These are phyloP conservation scores for Xerus inauris DNA, from an alignment of 2,113 vertebrate genomes.

Conservation along the genomic window DNA sequence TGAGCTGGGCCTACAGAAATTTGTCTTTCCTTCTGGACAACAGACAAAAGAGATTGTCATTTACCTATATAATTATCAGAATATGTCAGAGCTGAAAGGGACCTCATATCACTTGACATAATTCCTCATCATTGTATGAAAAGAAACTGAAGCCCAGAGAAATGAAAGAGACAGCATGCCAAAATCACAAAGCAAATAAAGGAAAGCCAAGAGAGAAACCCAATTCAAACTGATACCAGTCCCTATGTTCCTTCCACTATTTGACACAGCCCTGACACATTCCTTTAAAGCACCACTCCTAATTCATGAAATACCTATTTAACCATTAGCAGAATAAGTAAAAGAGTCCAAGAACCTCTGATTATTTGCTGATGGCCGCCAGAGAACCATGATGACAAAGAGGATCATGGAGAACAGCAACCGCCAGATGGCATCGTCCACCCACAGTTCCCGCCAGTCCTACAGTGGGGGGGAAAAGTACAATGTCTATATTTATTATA, in stretches of 20 bases:
- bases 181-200: conserved; percentile 40
- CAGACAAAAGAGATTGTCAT: background rate
- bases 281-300: background rate
- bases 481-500: background rate
- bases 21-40: background rate
- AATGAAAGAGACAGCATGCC: background rate
- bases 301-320: background rate
- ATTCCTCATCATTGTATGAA: background rate
- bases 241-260: background rate
- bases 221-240: background rate
- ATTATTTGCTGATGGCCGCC: conserved; percentile 96
- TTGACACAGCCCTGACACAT: background rate
- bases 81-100: conserved; percentile 13
- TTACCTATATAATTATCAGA: conserved; percentile 45
- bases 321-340: conserved; percentile 30
- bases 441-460: conserved; percentile 98
- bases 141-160: background rate
- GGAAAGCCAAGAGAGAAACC: background rate
- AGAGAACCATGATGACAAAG: conserved; percentile 97
- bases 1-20: background rate
- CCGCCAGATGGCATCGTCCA: conserved; percentile 97
- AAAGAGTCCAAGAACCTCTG: conserved; percentile 90
- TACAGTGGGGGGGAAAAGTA: conserved; percentile 76
- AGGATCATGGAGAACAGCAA: conserved; percentile 97
- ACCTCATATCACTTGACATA: background rate